These are phyloP conservation scores for Leucoma salicis DNA, from an alignment of 2,888 invertebrate genomes.

Conservation along the genomic window DNA sequence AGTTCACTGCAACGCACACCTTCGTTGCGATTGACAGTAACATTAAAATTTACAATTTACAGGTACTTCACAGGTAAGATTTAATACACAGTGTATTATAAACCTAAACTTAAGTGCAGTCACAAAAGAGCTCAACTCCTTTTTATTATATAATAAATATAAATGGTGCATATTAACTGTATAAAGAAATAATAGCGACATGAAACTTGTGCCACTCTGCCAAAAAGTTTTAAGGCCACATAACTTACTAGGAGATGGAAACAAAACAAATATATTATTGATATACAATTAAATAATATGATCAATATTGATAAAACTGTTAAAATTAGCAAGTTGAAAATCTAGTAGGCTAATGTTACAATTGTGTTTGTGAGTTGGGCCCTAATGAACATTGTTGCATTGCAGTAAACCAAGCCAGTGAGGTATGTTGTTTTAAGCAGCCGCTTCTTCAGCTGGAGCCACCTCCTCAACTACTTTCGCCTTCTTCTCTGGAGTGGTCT, in stretches of 20 bases:
- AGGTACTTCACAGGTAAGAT: conserved; percentile 79
- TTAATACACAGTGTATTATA: conserved; percentile 71
- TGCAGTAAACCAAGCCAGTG: conserved; percentile 75
- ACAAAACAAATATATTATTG: too few relatives aligned
- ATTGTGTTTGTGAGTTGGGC: conserved; percentile 66
- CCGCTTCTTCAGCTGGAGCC: conserved; percentile 81
- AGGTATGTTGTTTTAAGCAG: conserved; percentile 66
- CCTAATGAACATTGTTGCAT: conserved; percentile 74
- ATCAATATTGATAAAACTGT: conserved; percentile 15
- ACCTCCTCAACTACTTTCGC: conserved; percentile 85
- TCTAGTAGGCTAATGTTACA: conserved; percentile 26
- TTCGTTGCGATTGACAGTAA: conserved; percentile 58
- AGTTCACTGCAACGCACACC: conserved; percentile 77
- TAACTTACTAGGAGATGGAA: too few relatives aligned
- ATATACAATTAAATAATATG: neutral
- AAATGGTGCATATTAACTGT: conserved; percentile 39
- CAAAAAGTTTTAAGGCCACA: conserved; percentile 8
- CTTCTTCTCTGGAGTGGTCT: conserved; percentile 87
- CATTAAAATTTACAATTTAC: conserved; percentile 77
- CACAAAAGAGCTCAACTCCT: conserved; percentile 75
- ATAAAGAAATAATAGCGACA: conserved; percentile 21
- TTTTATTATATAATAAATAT: conserved; percentile 28
- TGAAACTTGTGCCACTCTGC: conserved; percentile 25
- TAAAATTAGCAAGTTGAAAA: conserved; percentile 31
- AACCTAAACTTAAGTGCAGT: conserved; percentile 71